Evolutionary conservation across 2,888 invertebrate species (phyloP).

Genomic region (Leucoma salicis): DNA sequence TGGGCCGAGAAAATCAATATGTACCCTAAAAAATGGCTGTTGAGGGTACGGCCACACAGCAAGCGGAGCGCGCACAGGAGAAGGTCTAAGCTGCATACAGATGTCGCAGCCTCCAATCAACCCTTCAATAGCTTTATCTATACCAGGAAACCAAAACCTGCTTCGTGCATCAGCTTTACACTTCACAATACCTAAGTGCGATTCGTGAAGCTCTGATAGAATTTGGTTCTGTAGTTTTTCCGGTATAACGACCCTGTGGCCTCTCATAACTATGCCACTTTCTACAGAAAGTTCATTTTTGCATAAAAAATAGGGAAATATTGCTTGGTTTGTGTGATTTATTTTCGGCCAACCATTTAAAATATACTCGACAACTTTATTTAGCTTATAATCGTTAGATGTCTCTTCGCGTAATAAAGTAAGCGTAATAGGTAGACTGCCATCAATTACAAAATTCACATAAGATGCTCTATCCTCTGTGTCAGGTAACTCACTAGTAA

Average conservation of each 20-base stretch:
- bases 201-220: not conserved
- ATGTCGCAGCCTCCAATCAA: constrained; percentile 1
- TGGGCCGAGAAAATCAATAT: not conserved
- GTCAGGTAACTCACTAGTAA: not conserved
- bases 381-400: not conserved
- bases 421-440: not conserved
- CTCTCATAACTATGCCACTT: not conserved
- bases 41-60: not conserved
- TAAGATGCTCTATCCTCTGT: not conserved
- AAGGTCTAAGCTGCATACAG: constrained; percentile 2
- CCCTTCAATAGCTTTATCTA: constrained; percentile 2
- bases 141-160: constrained; percentile 7
- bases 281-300: not conserved
- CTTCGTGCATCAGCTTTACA: constrained; percentile 4
- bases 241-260: not conserved
- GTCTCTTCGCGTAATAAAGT: not conserved
- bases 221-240: not conserved
- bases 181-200: constrained; percentile 1
- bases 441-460: not conserved
- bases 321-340: not conserved
- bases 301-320: not conserved
- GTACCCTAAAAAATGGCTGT: not conserved
- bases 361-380: not conserved
- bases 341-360: not conserved
- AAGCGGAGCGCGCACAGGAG: constrained; percentile 1